Percentiles rank a stretch among this genome's conserved stretches.
These are phyloP conservation scores for Cavia porcellus DNA, from an alignment of 2,113 vertebrate genomes.

Conservation along the genomic window DNA sequence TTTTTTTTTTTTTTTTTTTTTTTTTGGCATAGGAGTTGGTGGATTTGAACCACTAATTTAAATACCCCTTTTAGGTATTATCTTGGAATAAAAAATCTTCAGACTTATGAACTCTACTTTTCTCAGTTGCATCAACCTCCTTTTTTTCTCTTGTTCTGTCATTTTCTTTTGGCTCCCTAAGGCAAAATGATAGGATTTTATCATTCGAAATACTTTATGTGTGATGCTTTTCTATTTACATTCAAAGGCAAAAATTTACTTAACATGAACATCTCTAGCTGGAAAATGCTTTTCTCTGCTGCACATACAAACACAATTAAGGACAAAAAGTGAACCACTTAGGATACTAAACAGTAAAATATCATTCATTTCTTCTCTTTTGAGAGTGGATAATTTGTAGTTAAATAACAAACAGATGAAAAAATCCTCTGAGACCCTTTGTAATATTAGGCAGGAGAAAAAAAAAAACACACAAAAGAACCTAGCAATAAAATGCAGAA, in stretches of 20 bases:
- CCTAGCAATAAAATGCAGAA: neutral
- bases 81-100: conserved; percentile 52
- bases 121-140: neutral
- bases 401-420: conserved; percentile 59
- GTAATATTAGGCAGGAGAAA: conserved; percentile 24
- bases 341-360: conserved; percentile 18
- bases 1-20: no score
- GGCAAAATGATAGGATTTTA: conserved; percentile 31
- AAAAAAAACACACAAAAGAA: neutral
- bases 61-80: conserved; percentile 67
- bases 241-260: neutral
- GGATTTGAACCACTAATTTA: conserved; percentile 61
- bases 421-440: conserved; percentile 36
- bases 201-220: conserved; percentile 7
- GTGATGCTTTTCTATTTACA: neutral
- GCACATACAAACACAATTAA: neutral
- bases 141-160: neutral
- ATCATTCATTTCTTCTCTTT: neutral
- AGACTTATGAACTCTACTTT: neutral
- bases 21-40: conserved; percentile 30
- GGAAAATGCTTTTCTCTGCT: neutral
- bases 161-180: conserved; percentile 31
- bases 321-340: conserved; percentile 21
- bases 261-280: neutral
- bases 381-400: neutral